Evolutionary conservation across 2,797 vertebrate genomes (phyloP), one percentile per base, ranked within the genome.

Genomic region (Chaetodon trifasciatus): DNA sequence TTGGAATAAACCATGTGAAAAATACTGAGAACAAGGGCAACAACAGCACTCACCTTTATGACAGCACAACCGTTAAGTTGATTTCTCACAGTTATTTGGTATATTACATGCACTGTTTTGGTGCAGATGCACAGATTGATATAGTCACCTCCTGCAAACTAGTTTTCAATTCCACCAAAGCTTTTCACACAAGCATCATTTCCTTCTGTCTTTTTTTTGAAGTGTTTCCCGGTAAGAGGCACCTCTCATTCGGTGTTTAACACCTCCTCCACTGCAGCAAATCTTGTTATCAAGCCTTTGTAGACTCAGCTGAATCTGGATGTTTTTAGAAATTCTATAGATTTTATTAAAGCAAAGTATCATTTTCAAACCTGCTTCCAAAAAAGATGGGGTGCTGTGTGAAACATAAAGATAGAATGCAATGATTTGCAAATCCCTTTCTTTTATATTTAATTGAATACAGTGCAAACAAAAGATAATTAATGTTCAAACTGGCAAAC

Each of bases 281-380:
- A 79, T 61, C 71, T 71, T 70, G 57, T 88, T 89, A 79, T 35
- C 76, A 77, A 76, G 82, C 66, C 68, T 89, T 91, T 92, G 74
- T 92, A 90, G 81, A 83, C 76, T 86, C 76, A 2, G 8, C 81
- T 86, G 37, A 82, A 85, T 40, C 52, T 87, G 37, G 46, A 70
- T 85, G 78, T 91, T 88, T 90, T 85, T 70, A 85, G 69, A 81
- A n/a, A 81, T 79, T 63, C 23, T 81, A 83, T 74, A 91, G 75
- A 93, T 92, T 93, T 89, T 86, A 86, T 81, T 70, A 58, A 78
- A 87, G 77, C 55, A 19, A 85, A 75, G 70, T 64, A 74, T 76
- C 57, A 82, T 44, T 44, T 44, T 44, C 42, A 44, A 44, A 2
- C 12, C 42, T 8, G 8, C 8, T 8, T 44, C 42, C 42, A 44